Evolutionary conservation across 64 coral and sea anemone species (phyloP).

Genomic region (Anthopleura sola): DNA sequence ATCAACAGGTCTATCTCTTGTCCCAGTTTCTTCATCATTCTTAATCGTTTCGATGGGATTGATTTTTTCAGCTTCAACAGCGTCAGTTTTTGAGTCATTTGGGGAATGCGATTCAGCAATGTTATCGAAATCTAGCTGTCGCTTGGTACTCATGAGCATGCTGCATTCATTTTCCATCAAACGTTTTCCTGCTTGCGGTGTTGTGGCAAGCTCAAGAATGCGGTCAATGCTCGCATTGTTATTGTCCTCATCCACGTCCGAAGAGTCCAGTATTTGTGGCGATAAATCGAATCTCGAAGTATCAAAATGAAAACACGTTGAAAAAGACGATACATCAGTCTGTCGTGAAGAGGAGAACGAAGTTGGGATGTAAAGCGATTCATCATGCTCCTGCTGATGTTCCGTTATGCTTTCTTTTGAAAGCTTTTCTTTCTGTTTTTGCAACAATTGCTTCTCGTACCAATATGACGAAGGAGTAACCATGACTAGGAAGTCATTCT

Average conservation of each 20-base stretch:
- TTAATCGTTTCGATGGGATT: neutral
- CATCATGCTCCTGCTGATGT: too few relatives aligned
- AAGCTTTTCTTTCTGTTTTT: neutral
- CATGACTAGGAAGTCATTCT: neutral
- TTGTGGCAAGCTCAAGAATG: neutral
- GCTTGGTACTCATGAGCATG: neutral
- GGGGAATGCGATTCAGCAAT: neutral
- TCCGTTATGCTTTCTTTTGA: neutral
- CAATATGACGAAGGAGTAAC: slow-evolving; percentile 2
- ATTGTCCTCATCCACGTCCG: neutral
- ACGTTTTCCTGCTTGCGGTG: neutral
- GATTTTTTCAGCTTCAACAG: neutral
- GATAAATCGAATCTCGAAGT: neutral
- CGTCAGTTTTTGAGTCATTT: neutral
- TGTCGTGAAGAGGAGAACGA: neutral
- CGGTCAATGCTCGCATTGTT: neutral
- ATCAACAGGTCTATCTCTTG: neutral
- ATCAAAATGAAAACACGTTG: slow-evolving; percentile 5
- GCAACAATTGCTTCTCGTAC: neutral
- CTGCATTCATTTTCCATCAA: neutral
- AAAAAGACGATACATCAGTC: neutral
- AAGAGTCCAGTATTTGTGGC: neutral
- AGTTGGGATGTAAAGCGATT: neutral
- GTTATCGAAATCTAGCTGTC: neutral
- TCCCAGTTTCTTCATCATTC: neutral